Evolutionary conservation across 2,797 vertebrate species (phyloP), one percentile per base, ranked within the genome.

Genomic region (Nothura maculosa): DNA sequence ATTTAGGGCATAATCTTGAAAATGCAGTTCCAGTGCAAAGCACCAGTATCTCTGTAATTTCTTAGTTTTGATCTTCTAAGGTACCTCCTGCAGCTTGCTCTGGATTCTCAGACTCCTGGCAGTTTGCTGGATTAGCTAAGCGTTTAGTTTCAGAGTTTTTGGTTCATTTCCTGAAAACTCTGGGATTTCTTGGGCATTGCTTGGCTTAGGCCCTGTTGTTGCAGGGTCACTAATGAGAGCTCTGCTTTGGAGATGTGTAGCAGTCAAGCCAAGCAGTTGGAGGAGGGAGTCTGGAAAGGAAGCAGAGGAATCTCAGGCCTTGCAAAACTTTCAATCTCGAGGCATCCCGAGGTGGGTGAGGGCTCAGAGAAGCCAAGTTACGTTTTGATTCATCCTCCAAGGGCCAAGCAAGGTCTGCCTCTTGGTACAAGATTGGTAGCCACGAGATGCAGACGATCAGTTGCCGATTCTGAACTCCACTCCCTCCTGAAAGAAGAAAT

Each of bases 71-170:
- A 86, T 94, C 85, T 89, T 47, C 34, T 84, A 14, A 80, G 88
- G 83, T n/a, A 55, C 64, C 27, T 30, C 0, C 1, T 42, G 87
- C 60, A 55, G 63, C 81, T 38, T 38, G 38, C 38, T 38, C 38
- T 38, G 38, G 38, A 38, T 38, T 38, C 38, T 38, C 38, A 38
- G 12, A 38, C 38, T 38, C 38, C 9, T 96, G 81, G 90, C 90
- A 80, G 30, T 94, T 85, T 82, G 86, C 87, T 93, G 94, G 81
- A 82, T 91, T 91, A 90, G 76, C 82, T 95, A 82, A 83, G 90
- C 77, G 6, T 91, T 96, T 89, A 42, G 34, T 85, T 89, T 75
- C 62, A 9, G 10, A 32, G 22, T 85, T 96, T 96, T 81, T 18
- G 28, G 81, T 92, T 82, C 63, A 4, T 89, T 92, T 89, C 5